A percentile compares a stretch with the other conserved stretches of the same genome.
Conservation (phyloP, 2,113 vertebrate genomes). For the Corythornis vintsioides region DNA sequence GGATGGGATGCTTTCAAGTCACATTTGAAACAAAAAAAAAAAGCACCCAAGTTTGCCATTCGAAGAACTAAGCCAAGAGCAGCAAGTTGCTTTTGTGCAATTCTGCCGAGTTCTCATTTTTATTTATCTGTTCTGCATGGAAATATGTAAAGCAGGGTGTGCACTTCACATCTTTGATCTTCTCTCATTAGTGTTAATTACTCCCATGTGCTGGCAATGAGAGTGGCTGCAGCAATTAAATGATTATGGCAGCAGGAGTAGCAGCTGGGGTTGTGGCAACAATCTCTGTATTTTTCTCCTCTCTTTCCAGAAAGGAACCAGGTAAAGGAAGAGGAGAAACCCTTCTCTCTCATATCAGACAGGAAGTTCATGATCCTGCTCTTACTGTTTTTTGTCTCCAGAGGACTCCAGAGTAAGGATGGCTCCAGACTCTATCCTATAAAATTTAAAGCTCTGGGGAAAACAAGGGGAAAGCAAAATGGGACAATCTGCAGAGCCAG, state of each 20-base stretch:
- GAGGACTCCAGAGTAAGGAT: not conserved
- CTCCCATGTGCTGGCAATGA: not conserved
- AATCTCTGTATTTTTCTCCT: not conserved
- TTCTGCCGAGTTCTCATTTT: not conserved
- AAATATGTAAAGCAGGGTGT: not conserved
- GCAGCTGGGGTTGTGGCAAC: not conserved
- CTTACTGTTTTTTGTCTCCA: not conserved
- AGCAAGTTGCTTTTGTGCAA: not conserved
- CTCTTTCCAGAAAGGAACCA: not conserved
- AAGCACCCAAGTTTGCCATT: not conserved
- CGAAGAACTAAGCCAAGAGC: not conserved
- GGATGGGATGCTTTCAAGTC: not conserved
- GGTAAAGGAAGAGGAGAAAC: not conserved
- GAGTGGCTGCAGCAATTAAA: not conserved
- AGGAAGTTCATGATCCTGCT: not conserved
- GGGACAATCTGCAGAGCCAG: not conserved
- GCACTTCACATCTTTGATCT: not conserved
- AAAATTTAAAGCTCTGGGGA: not conserved
- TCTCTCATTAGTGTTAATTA: slow-evolving; percentile 24
- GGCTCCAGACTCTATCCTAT: not conserved
- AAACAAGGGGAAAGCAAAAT: not conserved
- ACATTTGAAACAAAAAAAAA: not conserved
- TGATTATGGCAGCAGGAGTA: not conserved
- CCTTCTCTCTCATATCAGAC: not conserved
- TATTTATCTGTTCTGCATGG: not conserved